Percentiles rank a stretch among this genome's conserved stretches.
Conservation (phyloP, 2,797 vertebrate species). For the Microchirus variegatus region DNA sequence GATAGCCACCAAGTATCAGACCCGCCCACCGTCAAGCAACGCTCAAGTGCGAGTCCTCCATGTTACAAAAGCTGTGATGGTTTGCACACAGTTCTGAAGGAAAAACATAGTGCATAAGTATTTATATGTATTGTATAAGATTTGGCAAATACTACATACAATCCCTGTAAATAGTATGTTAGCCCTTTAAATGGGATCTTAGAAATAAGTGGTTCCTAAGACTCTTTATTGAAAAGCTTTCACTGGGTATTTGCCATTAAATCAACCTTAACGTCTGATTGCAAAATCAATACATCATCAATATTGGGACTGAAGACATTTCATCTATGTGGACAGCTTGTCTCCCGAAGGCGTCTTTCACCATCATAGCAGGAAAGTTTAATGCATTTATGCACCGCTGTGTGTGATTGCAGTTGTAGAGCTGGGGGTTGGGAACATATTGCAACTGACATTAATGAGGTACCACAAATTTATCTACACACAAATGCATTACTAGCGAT, state of each 20-base stretch:
- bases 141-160: background rate
- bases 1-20: too few species aligned
- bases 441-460: constrained; percentile 50
- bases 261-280: constrained; percentile 37
- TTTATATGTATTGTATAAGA: too few species aligned
- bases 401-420: constrained; percentile 43
- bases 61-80: too few species aligned
- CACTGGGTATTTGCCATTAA: constrained; percentile 45
- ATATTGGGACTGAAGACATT: constrained; percentile 35
- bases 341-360: constrained; percentile 31
- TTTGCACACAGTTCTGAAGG: too few species aligned
- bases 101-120: too few species aligned
- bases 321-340: constrained; percentile 47
- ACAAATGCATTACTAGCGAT: constrained; percentile 18
- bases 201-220: background rate
- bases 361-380: constrained; percentile 36
- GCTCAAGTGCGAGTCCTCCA: too few species aligned
- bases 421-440: constrained; percentile 27
- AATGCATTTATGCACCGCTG: constrained; percentile 38
- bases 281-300: constrained; percentile 65
- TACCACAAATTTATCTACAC: constrained; percentile 33
- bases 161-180: background rate
- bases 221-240: constrained; percentile 41
- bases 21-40: too few species aligned
- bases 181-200: background rate